Evolutionary conservation across 2,888 invertebrate genomes (phyloP).

Genomic region (Falcaria lacertinaria): DNA sequence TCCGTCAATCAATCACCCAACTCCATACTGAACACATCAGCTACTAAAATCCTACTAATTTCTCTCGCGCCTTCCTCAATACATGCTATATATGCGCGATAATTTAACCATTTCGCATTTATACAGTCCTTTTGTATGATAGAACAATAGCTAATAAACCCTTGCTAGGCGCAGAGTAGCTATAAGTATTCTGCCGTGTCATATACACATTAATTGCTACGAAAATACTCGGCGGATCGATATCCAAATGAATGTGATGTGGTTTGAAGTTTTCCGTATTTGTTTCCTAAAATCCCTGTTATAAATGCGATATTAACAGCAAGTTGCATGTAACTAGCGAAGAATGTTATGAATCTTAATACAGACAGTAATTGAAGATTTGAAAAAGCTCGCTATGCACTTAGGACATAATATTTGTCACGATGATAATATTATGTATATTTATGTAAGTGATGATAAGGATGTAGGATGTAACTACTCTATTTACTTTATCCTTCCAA

Average conservation of each 20-base stretch:
- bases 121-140: constrained; percentile 38
- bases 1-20: no score
- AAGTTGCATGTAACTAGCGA: no score
- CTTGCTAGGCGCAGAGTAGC: constrained; percentile 28
- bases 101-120: constrained; percentile 40
- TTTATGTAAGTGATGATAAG: background rate
- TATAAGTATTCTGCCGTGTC: constrained; percentile 36
- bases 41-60: background rate
- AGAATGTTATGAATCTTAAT: no score
- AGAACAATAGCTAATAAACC: constrained; percentile 49
- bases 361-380: no score
- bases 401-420: no score
- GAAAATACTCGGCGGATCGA: constrained; percentile 10
- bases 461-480: background rate
- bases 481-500: no score
- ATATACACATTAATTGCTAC: constrained; percentile 15
- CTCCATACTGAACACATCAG: background rate
- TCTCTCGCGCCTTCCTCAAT: background rate
- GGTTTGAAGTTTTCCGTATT: no score
- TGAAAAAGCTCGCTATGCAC: no score
- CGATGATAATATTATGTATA: no score
- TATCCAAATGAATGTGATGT: constrained; percentile 2
- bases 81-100: constrained; percentile 18
- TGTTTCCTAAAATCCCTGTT: no score
- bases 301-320: no score